Percentiles rank a stretch among this genome's conserved stretches.
Evolutionary conservation across 1,140 invertebrate species (phyloP).

Genomic region (Trachymyrmex cornetzi): DNA sequence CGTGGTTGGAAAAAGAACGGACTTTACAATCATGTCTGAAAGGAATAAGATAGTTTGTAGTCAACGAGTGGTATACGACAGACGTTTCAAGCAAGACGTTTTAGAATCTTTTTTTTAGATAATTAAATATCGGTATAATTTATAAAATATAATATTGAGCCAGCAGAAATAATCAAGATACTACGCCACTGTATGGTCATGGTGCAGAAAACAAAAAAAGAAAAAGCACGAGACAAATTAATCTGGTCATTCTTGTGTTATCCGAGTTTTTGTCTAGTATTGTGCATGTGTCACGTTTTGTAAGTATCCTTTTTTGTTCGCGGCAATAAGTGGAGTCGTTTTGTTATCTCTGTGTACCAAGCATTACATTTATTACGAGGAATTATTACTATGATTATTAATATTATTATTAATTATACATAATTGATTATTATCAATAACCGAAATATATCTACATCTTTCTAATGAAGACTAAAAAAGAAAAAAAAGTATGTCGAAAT

Average conservation of each 20-base stretch:
- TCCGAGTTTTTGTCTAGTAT: constrained; percentile 85
- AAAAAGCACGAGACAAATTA: constrained; percentile 77
- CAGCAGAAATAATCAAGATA: constrained; percentile 76
- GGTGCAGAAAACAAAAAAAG: constrained; percentile 71
- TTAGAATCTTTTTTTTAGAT: constrained; percentile 83
- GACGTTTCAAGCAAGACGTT: constrained; percentile 80
- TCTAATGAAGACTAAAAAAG: constrained; percentile 57
- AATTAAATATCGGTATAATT: constrained; percentile 85
- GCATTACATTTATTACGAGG: constrained; percentile 84
- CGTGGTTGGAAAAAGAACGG: constrained; percentile 69
- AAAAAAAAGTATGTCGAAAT: constrained; percentile 60
- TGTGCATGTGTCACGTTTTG: constrained; percentile 86
- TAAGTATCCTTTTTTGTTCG: constrained; percentile 84
- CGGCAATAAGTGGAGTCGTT: constrained; percentile 78
- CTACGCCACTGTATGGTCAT: constrained; percentile 75
- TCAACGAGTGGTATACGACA: constrained; percentile 75
- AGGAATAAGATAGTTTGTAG: constrained; percentile 56
- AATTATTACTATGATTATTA: constrained; percentile 76
- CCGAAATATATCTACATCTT: constrained; percentile 74
- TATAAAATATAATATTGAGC: constrained; percentile 76
- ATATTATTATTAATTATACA: constrained; percentile 73
- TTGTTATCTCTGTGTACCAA: constrained; percentile 84
- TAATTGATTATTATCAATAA: constrained; percentile 73
- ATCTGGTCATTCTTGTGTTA: constrained; percentile 85
- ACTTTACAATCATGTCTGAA: constrained; percentile 70